Percentiles rank a stretch among this genome's conserved stretches.
phyloP scores from a whole-genome alignment of 2,797 vertebrate species.

The Cyclura pinguis region DNA sequence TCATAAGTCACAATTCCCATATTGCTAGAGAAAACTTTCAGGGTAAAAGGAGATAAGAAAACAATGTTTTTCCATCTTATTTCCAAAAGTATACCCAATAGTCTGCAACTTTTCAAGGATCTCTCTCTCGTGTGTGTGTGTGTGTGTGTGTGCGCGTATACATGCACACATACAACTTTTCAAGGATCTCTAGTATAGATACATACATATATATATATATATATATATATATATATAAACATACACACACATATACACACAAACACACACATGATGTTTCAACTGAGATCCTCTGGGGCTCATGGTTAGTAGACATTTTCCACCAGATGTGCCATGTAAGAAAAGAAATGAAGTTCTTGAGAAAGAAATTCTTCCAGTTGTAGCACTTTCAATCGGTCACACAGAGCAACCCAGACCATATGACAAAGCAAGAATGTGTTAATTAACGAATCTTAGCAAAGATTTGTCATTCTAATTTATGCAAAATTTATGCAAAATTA shows the following conservation, averaged over 20 bases:
- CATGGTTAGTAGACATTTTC: neutral
- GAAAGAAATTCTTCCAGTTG: slow-evolving; percentile 15
- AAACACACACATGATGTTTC: neutral
- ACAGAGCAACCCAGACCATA: neutral
- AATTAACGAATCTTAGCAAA: slow-evolving; percentile 13
- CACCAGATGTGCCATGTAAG: neutral
- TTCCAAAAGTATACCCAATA: slow-evolving; percentile 29
- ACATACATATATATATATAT: too few species aligned
- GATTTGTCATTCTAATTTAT: neutral
- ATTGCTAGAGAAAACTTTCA: slow-evolving; percentile 42
- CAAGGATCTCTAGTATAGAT: too few species aligned
- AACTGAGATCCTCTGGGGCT: slow-evolving; percentile 10
- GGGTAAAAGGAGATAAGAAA: slow-evolving; percentile 1
- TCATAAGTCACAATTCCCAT: neutral
- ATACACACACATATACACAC: too few species aligned
- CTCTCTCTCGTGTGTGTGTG: neutral
- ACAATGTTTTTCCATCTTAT: neutral
- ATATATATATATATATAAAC: too few species aligned
- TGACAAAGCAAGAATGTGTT: neutral
- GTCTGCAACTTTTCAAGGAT: slow-evolving; percentile 41
- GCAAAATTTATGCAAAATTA: too few species aligned
- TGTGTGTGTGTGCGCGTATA: too few species aligned
- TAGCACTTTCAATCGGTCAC: slow-evolving; percentile 10
- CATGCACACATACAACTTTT: too few species aligned
- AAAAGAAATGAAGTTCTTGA: slow-evolving; percentile 20